Percentiles rank a stretch among this genome's conserved stretches.
phyloP scores from a whole-genome alignment of 2,888 invertebrate genomes.

The Morpho achilles region DNA sequence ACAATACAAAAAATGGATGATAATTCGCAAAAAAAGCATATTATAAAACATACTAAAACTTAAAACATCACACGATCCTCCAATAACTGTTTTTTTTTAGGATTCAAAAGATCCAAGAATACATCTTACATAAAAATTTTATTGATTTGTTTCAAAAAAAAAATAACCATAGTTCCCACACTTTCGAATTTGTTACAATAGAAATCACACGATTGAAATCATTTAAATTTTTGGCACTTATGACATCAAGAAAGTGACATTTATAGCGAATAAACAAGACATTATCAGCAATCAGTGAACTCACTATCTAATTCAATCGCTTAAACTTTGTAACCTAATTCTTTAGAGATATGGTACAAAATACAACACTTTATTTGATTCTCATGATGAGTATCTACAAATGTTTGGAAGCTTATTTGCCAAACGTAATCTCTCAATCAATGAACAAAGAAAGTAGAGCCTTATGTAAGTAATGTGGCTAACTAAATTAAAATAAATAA shows the following conservation, averaged over 20 bases:
- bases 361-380: constrained; percentile 3
- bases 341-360: background rate
- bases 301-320: background rate
- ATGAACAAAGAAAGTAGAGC: constrained; percentile 9
- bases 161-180: background rate
- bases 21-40: too few relatives aligned
- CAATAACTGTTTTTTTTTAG: too few relatives aligned
- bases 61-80: too few relatives aligned
- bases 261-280: constrained; percentile 19
- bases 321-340: background rate
- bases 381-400: constrained; percentile 2
- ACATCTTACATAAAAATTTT: too few relatives aligned
- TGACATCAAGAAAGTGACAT: constrained; percentile 26
- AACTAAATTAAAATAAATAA: background rate
- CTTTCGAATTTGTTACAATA: constrained; percentile 11
- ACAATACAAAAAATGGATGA: too few relatives aligned
- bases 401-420: constrained; percentile 5
- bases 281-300: constrained; percentile 12
- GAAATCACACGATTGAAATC: constrained; percentile 12
- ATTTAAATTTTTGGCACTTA: constrained; percentile 19
- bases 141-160: too few relatives aligned
- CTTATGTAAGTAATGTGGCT: constrained; percentile 11
- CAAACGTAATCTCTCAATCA: constrained; percentile 1
- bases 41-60: too few relatives aligned
- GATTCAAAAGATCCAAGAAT: too few relatives aligned